Evolutionary conservation across 2,888 invertebrate species (phyloP).

Genomic region (Euzophera pinguis): DNA sequence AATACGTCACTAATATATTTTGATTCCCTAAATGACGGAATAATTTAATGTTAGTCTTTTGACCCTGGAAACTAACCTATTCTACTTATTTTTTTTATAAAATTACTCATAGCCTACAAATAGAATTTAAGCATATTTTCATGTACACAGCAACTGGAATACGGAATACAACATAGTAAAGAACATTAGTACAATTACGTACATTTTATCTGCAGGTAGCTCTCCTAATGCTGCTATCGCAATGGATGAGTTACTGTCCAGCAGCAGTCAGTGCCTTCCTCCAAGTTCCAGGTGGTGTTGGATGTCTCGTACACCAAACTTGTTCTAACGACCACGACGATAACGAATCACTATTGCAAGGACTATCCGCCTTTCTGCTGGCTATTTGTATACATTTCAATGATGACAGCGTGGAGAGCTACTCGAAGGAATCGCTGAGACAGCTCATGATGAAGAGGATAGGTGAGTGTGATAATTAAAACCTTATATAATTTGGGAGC

Average conservation of each 20-base stretch:
- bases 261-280: constrained; percentile 91
- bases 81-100: too few relatives aligned
- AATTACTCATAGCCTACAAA: too few relatives aligned
- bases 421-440: constrained; percentile 84
- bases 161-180: too few relatives aligned
- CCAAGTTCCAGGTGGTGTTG: constrained; percentile 87
- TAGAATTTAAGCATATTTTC: too few relatives aligned
- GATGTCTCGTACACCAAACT: constrained; percentile 90
- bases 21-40: too few relatives aligned
- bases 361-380: constrained; percentile 94
- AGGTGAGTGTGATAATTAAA: constrained; percentile 42
- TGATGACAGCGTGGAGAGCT: constrained; percentile 87
- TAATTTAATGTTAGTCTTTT: too few relatives aligned
- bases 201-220: constrained; percentile 80
- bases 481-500: not conserved
- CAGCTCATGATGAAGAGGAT: constrained; percentile 91
- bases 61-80: too few relatives aligned
- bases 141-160: too few relatives aligned
- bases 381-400: constrained; percentile 95
- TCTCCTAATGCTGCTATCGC: constrained; percentile 92
- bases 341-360: constrained; percentile 90
- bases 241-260: constrained; percentile 93
- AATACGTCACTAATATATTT: too few relatives aligned
- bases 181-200: too few relatives aligned
- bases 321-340: constrained; percentile 93